Base-by-base conservation (phyloP, 2,888 invertebrate species). In the Polydrusus tereticollis region DNA sequence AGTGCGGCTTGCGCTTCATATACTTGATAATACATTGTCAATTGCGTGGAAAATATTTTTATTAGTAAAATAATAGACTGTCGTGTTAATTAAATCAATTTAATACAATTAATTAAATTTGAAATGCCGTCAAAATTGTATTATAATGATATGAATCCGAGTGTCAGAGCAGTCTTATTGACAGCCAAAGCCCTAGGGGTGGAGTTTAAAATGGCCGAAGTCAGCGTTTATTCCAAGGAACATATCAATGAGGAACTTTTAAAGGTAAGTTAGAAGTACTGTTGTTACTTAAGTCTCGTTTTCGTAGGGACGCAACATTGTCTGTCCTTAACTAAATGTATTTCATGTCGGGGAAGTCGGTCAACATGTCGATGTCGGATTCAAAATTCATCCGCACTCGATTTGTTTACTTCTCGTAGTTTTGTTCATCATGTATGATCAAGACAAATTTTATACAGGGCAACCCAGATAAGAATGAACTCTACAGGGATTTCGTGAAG, bases 111-210 rank as follows among this genome's bases (percentile, higher is more conserved):
- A 59, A 36, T 41, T 38, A 41, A 21, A 57, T 18, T 29, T 16
- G 77, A 75, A 74, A 83, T 82, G 82, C 71, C 80, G 20, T 82
- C 84, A 1, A 83, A 85, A 23, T 78, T 89, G 4, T 89, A 87
- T 73, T 88, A 87, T 50, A 87, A 88, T 72, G 85, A 86, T 68
- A 84, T 83, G 29, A 88, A 89, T 20, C 88, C 90, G 0, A 87
- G 88, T 0, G 87, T 86, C 4, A 82, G 89, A 62, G 88, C 88
- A 62, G 88, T 87, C 0, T 77, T 87, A 78, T 86, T 89, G 85
- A 88, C 88, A 1, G 88, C 88, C 0, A 83, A 85, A 12, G 78
- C 86, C 29, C 81, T 89, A 23, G 83, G 83, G 1, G 76, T 88
- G 16, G 82, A 87, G 21, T 57, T 89, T n/a, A 83, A 88, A 10